These are phyloP conservation scores for Papilio demoleus DNA, from an alignment of 2,888 invertebrate species.

Conservation along the genomic window DNA sequence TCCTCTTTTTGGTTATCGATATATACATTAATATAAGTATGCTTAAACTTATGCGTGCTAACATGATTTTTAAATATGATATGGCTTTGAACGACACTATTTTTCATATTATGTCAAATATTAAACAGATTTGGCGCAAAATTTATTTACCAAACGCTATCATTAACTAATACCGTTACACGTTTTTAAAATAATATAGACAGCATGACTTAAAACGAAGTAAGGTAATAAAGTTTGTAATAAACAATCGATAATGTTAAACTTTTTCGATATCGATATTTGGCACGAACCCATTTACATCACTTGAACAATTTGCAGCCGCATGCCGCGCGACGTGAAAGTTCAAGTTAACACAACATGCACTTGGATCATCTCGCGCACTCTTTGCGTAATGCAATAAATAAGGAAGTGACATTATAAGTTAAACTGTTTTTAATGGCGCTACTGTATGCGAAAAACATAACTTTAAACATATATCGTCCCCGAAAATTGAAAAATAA, in stretches of 20 bases:
- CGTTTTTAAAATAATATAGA: no score
- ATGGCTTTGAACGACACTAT: neutral
- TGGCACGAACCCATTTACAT: neutral
- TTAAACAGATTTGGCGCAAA: no score
- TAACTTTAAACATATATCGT: neutral
- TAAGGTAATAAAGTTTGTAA: no score
- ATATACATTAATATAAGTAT: neutral
- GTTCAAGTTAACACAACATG: conserved; percentile 49
- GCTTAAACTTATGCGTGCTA: no score
- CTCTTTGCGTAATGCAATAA: conserved; percentile 32
- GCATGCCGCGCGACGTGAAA: conserved; percentile 51
- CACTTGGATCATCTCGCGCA: conserved; percentile 43
- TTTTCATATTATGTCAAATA: neutral
- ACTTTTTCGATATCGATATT: conserved; percentile 22
- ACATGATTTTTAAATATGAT: neutral
- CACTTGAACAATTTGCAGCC: conserved; percentile 43
- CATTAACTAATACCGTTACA: no score
- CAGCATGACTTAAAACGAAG: no score
- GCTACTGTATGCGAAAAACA: neutral
- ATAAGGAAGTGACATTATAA: conserved; percentile 29
- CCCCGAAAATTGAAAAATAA: no score
- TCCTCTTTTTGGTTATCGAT: conserved; percentile 31
- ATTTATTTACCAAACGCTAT: no score
- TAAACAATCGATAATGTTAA: neutral
- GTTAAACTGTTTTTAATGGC: conserved; percentile 16